Base-by-base conservation (phyloP, 2,888 invertebrate genomes). In the Phalera bucephala region DNA sequence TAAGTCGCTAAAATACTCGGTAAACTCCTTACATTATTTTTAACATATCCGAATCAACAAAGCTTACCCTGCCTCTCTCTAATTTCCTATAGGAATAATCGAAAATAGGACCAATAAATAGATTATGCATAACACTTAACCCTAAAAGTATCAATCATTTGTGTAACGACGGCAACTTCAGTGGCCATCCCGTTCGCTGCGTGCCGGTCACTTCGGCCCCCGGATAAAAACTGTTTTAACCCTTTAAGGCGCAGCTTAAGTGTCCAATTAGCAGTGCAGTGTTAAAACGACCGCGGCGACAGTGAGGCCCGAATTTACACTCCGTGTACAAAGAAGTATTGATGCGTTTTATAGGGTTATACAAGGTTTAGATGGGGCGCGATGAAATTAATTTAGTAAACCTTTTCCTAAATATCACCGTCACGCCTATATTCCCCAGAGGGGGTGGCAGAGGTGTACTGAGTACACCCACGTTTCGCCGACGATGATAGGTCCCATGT, bases 271-370 rank as follows among this genome's bases (percentile, higher is more conserved):
- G 85, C 84, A 69, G 54, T 68, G 74, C 64, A 77, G 87, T 86
- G 88, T 87, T 75, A 89, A 88, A 88, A 87, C 79, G 81, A 81
- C 79, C 66, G 77, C 76, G 80, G 83, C 75, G 88, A 88, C 88
- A 87, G 79, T 76, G 68, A 71, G 65, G 63, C 68, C 86, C 80
- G 66, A 82, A 82, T 83, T 83, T 85, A 85, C 85, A 84, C 83
- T 78, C 66, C 52, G 41, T 62, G 67, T 70, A 83, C 84, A 83
- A 85, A 85, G 85, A 80, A 67, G 72, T 69, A 75, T 81, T 83
- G 78, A 83, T 81, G 78, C 71, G 33, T 73, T 78, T 64, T 3
- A 19, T 11, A 75, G 80, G 56, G 27, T 15, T 58, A 32, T 0
- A 1, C 1, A 31, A 48, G 0, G 1, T 20, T 13, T 55, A 74